A percentile compares a stretch with the other conserved stretches of the same genome.
Evolutionary conservation across 2,113 vertebrate genomes (phyloP).

Genomic region (Tragelaphus scriptus): DNA sequence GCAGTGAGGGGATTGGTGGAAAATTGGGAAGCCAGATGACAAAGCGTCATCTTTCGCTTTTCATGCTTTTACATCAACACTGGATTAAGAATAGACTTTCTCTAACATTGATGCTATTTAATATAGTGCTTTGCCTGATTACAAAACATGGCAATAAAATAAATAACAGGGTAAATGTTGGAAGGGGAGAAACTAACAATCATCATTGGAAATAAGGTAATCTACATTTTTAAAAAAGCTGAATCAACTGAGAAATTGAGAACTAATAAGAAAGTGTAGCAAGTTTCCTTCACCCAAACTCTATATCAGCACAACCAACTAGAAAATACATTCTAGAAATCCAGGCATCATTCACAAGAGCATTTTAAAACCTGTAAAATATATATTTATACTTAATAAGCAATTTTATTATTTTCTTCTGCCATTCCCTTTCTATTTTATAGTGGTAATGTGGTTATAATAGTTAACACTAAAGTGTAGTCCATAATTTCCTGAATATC

Average conservation of each 20-base stretch:
- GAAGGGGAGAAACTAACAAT: not conserved
- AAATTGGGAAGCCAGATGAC: not conserved
- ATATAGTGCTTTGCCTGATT: not conserved
- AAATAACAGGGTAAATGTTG: not conserved
- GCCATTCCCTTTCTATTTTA: constrained; percentile 3
- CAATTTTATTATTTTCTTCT: not conserved
- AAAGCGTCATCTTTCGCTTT: not conserved
- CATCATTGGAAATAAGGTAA: not conserved
- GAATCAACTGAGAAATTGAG: not conserved
- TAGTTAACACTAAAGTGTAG: not conserved
- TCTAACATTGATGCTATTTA: not conserved
- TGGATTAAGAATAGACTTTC: not conserved
- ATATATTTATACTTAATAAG: not conserved
- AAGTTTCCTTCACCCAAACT: not conserved
- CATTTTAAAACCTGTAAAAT: not conserved
- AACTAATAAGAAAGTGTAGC: not conserved
- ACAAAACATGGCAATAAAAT: not conserved
- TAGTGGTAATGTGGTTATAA: not conserved
- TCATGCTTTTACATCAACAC: not conserved
- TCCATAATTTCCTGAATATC: not conserved
- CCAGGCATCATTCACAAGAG: not conserved
- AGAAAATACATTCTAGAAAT: not conserved
- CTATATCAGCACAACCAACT: not conserved
- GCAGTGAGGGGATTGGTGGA: not conserved
- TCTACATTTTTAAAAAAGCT: not conserved